Evolutionary conservation across 2,113 vertebrate genomes (phyloP).

Genomic region (Penelope pileata): DNA sequence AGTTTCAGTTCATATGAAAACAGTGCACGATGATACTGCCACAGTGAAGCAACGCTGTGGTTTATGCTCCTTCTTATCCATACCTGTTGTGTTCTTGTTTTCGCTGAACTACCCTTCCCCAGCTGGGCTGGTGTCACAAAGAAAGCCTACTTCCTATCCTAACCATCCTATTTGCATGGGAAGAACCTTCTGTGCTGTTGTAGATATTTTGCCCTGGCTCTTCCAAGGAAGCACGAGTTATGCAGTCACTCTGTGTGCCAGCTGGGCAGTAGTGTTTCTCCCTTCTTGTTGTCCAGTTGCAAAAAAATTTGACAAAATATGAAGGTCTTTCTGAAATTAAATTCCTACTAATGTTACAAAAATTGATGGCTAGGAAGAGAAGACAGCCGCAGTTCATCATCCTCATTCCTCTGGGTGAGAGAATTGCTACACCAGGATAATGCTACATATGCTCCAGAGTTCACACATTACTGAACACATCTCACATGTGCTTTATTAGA

Average conservation of each 20-base stretch:
- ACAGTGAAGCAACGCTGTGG: not conserved
- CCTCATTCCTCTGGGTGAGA: not conserved
- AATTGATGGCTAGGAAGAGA: not conserved
- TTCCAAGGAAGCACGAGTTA: not conserved
- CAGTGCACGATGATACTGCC: not conserved
- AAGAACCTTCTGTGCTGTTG: not conserved
- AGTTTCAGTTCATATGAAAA: not conserved
- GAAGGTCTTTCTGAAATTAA: not conserved
- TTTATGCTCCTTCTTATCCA: not conserved
- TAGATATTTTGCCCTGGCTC: not conserved
- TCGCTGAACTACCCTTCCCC: not conserved
- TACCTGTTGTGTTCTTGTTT: not conserved
- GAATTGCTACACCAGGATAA: fast-evolving
- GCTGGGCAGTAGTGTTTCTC: not conserved
- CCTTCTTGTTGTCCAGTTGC: not conserved
- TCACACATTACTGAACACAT: conserved; percentile 53
- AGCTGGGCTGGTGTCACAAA: not conserved
- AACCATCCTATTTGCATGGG: not conserved
- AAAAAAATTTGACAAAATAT: not conserved
- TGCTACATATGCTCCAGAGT: conserved; percentile 42
- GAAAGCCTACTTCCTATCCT: not conserved
- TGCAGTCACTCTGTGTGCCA: not conserved
- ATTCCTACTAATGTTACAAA: not conserved
- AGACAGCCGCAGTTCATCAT: not conserved
- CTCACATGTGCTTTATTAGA: conserved; percentile 58